A percentile compares a stretch with the other conserved stretches of the same genome.
Conservation (phyloP, 2,888 invertebrate species). For the Leptura quadrifasciata region DNA sequence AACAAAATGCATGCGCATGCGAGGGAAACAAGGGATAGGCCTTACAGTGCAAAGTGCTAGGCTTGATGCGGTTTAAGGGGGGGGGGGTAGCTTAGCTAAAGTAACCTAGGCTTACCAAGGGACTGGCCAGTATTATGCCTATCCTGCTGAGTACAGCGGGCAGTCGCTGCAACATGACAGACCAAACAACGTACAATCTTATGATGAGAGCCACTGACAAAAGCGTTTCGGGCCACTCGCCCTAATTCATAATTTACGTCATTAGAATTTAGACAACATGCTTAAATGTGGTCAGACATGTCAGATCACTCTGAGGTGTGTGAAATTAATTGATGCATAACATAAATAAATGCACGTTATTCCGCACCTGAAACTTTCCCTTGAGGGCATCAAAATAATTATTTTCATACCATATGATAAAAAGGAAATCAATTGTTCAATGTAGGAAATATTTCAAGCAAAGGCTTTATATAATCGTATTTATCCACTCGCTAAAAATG, state of each 20-base stretch:
- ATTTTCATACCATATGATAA: background rate
- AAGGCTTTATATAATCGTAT: too few relatives aligned
- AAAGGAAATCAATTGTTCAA: background rate
- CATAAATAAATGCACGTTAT: background rate
- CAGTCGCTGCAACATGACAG: constrained; percentile 91
- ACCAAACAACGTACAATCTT: constrained; percentile 74
- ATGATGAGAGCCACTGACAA: constrained; percentile 64
- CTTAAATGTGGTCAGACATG: constrained; percentile 44
- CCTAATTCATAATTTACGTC: constrained; percentile 46
- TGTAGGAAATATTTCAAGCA: too few relatives aligned
- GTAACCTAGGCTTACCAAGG: constrained; percentile 86
- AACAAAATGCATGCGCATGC: constrained; percentile 61
- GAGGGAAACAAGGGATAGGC: constrained; percentile 42
- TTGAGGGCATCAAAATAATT: background rate
- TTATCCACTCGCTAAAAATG: too few relatives aligned
- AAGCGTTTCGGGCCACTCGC: constrained; percentile 50
- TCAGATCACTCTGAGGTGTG: constrained; percentile 38
- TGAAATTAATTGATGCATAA: background rate
- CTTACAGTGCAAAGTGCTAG: constrained; percentile 54
- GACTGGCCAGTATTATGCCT: constrained; percentile 97
- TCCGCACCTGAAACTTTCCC: background rate
- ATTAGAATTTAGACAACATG: constrained; percentile 46
- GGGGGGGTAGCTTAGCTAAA: constrained; percentile 62
- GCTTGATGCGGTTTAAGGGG: constrained; percentile 39
- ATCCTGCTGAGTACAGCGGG: constrained; percentile 97